Base-by-base conservation (phyloP, 1,140 invertebrate species). In the Eciton burchellii region DNA sequence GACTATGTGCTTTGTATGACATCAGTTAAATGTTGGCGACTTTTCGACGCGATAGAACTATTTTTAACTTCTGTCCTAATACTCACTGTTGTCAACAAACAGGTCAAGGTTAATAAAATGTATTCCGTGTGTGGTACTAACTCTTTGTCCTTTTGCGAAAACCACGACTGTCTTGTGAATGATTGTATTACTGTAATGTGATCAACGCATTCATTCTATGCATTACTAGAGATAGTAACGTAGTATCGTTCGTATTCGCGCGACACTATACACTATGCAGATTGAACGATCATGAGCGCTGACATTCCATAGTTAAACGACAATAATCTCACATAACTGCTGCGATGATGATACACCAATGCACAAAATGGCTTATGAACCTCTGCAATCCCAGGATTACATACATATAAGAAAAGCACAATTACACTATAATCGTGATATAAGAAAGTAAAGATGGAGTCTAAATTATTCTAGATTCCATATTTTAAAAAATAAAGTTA, bases 71-170 rank as follows among this genome's bases (percentile, higher is more conserved):
- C 82, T 57, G 87, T 81, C 82, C 59, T 83, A 88, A 89, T 88
- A 91, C 85, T 91, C 82, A 88, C 89, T 88, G 47, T 82, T 89
- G 86, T 89, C 41, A 87, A 91, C 90, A 89, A 89, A 21, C 89
- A 83, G 84, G 89, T 90, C 92, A 93, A 93, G 92, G 92, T 92
- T 93, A 93, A 91, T 91, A 88, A 91, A 91, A 91, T 90, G 87
- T 90, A 49, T 35, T 65, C 24, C 1, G 21, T 43, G 43, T 68
- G 82, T 84, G 84, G 35, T 35, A 3, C 35, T 87, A 87, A 81
- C 89, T 88, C 91, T 93, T 92, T 92, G 91, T 92, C 89, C 89
- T 81, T 8, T 45, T 19, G 85, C 70, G 84, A 62, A 82, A 86
- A 73, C 56, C 47, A 43, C 35, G 86, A 57, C 68, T 12, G 35